phyloP scores from a whole-genome alignment of 2,888 invertebrate species.

The Coecobrya sp. region DNA sequence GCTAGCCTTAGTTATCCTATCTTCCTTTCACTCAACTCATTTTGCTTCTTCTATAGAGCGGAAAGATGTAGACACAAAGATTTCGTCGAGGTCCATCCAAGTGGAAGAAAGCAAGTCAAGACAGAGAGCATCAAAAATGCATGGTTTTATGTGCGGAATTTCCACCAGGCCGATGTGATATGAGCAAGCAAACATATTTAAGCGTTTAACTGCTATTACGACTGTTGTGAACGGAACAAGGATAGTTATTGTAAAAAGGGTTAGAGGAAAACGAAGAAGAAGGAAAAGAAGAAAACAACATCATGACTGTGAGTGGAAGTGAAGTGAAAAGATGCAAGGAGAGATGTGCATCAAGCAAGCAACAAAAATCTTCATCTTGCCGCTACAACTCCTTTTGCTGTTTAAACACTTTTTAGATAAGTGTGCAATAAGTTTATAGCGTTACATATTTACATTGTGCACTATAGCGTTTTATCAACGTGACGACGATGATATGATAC shows the following conservation, averaged over 20 bases:
- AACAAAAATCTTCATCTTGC: conserved; percentile 48
- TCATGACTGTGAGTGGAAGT: conserved; percentile 12
- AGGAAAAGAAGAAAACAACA: background rate
- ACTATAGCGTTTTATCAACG: background rate
- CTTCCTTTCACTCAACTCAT: background rate
- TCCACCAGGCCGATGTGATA: background rate
- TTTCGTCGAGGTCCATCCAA: conserved; percentile 23
- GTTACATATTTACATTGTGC: background rate
- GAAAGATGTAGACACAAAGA: conserved; percentile 49
- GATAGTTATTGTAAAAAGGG: background rate
- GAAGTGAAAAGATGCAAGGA: conserved; percentile 63
- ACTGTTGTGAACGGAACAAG: background rate
- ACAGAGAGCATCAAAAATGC: conserved; percentile 51
- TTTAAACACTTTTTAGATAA: conserved; percentile 9
- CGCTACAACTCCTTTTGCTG: background rate
- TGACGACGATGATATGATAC: background rate
- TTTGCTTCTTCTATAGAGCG: background rate
- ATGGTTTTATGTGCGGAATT: conserved; percentile 14
- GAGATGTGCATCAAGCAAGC: conserved; percentile 11
- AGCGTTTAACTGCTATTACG: background rate
- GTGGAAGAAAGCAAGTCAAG: conserved; percentile 55
- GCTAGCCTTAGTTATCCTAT: background rate
- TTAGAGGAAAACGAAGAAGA: conserved; percentile 12
- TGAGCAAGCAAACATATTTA: conserved; percentile 26
- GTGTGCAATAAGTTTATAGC: background rate